These are phyloP conservation scores for Psammodynastes pulverulentus DNA, from an alignment of 2,113 vertebrate species.

Conservation along the genomic window DNA sequence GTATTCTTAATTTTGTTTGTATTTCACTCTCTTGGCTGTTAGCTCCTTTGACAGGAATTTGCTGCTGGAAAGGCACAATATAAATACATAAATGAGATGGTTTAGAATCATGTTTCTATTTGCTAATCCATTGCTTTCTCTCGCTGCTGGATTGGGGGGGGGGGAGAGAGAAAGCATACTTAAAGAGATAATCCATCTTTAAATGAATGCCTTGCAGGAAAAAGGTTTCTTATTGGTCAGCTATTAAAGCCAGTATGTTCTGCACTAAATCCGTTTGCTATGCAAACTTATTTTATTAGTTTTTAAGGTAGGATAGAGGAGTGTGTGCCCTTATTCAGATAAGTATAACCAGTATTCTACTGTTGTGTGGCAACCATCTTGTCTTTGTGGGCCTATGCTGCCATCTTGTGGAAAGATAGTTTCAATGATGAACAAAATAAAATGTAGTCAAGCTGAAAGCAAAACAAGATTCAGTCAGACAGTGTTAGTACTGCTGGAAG, in stretches of 20 bases:
- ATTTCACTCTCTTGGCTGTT: neutral
- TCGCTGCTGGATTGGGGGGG: neutral
- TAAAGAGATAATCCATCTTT: conserved; percentile 26
- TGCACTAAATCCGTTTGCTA: conserved; percentile 34
- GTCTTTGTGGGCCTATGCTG: conserved; percentile 53
- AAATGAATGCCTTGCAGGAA: conserved; percentile 14
- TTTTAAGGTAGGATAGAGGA: neutral
- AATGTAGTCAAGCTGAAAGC: neutral
- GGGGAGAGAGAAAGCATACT: neutral
- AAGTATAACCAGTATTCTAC: too few relatives aligned
- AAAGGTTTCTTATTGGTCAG: conserved; percentile 26
- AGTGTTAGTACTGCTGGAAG: too few relatives aligned
- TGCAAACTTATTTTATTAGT: conserved; percentile 20
- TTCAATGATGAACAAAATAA: conserved; percentile 7
- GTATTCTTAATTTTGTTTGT: conserved; percentile 6
- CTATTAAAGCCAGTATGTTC: conserved; percentile 12
- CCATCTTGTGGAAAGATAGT: conserved; percentile 66
- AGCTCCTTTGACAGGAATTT: neutral
- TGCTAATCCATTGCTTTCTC: conserved; percentile 20
- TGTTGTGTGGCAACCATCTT: neutral
- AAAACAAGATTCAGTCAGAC: neutral
- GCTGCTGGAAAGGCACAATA: neutral
- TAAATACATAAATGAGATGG: neutral
- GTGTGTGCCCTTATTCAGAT: fast-evolving
- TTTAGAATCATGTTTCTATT: conserved; percentile 26